phyloP scores from a whole-genome alignment of 2,113 vertebrate species.

The Platichthys flesus region DNA sequence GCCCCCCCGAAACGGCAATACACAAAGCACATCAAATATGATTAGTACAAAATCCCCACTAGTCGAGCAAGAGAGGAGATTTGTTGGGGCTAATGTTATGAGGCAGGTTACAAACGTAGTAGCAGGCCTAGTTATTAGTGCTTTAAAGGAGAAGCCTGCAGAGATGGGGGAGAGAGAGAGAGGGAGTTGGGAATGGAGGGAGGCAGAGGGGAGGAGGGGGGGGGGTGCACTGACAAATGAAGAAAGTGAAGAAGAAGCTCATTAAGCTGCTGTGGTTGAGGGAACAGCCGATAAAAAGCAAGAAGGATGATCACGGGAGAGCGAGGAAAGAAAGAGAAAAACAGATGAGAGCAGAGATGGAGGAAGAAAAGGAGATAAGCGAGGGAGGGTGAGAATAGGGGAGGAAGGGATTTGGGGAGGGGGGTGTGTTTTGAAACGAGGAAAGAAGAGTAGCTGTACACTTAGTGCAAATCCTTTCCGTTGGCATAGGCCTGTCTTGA shows the following conservation, averaged over 20 bases:
- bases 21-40: constrained; percentile 17
- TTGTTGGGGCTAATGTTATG: constrained; percentile 42
- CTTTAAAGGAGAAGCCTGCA: constrained; percentile 58
- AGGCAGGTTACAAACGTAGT: constrained; percentile 40
- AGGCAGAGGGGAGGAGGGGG: constrained; percentile 5
- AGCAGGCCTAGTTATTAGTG: constrained; percentile 56
- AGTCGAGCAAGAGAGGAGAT: constrained; percentile 47
- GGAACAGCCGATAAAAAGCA: constrained; percentile 69
- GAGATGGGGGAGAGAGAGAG: constrained; percentile 28
- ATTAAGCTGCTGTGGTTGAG: constrained; percentile 62
- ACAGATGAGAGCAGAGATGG: constrained; percentile 54
- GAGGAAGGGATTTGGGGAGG: constrained; percentile 35
- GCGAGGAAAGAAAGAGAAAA: constrained; percentile 46
- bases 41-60: constrained; percentile 8
- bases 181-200: constrained; percentile 3
- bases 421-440: constrained; percentile 38
- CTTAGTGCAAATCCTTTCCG: constrained; percentile 32
- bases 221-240: constrained; percentile 52
- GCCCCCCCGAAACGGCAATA: not conserved
- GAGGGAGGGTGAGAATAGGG: constrained; percentile 42
- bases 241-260: constrained; percentile 64
- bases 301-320: constrained; percentile 56
- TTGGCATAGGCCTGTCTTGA: constrained; percentile 55
- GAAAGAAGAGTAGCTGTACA: constrained; percentile 38
- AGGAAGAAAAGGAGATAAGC: constrained; percentile 44